phyloP scores from a whole-genome alignment of 2,888 invertebrate genomes.

The Nomada fucata region DNA sequence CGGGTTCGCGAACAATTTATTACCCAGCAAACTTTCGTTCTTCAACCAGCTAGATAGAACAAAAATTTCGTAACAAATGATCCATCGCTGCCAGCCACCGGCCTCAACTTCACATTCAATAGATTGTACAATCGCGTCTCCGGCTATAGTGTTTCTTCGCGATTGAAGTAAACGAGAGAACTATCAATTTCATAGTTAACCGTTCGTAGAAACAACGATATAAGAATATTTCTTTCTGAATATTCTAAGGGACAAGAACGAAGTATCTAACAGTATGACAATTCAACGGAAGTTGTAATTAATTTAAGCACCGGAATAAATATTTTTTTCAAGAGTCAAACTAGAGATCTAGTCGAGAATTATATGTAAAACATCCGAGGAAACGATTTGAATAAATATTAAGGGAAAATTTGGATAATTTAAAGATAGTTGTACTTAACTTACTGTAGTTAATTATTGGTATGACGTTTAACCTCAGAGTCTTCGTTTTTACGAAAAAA shows the following conservation, averaged over 20 bases:
- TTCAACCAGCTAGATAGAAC: constrained; percentile 29
- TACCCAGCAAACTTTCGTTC: constrained; percentile 64
- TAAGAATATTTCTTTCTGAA: not conserved
- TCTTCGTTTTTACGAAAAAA: too few relatives aligned
- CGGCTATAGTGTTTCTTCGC: constrained; percentile 25
- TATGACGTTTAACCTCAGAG: too few relatives aligned
- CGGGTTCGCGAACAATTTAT: constrained; percentile 53
- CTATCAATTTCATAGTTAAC: not conserved
- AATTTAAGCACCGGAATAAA: too few relatives aligned
- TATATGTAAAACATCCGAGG: too few relatives aligned
- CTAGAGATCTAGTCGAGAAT: too few relatives aligned
- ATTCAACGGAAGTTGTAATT: too few relatives aligned
- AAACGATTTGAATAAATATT: too few relatives aligned
- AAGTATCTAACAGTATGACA: not conserved
- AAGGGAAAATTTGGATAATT: too few relatives aligned
- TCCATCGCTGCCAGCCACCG: constrained; percentile 31
- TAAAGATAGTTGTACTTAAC: too few relatives aligned
- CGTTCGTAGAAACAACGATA: not conserved
- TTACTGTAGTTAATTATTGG: too few relatives aligned
- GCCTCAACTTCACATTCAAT: constrained; percentile 28
- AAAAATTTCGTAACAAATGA: constrained; percentile 66
- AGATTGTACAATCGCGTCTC: constrained; percentile 43
- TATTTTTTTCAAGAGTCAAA: too few relatives aligned
- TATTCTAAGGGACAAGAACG: not conserved
- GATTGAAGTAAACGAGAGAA: constrained; percentile 11